Base-by-base conservation (phyloP, 1,140 invertebrate genomes). In the Sitophilus oryzae region DNA sequence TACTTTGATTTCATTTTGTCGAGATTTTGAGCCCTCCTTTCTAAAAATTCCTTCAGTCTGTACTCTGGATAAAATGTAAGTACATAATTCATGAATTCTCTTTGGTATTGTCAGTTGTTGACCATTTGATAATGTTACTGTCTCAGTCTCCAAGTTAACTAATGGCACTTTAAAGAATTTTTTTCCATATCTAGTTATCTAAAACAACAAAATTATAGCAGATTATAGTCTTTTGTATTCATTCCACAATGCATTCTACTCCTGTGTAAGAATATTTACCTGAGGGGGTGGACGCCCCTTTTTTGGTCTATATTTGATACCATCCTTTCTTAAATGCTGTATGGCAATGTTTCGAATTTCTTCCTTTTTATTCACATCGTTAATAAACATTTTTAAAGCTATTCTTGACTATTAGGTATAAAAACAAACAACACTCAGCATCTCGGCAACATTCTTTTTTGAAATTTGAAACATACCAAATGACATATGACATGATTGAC, bases 1-100 rank as follows among this genome's bases (percentile, higher is more conserved):
- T 77, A 88, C 83, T 70, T 84, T 84, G 11, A 92, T 79, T 70
- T 92, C 87, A 65, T 82, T 84, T 70, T 91, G 88, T 59, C 89
- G 78, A 40, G 77, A 76, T 54, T 88, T 80, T 10, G 88, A 89
- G 2, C 89, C 89, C 56, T 87, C 86, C 74, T 91, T 92, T 21
- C 91, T 76, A 66, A 93, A 93, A 35, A 93, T 71, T 2, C 91
- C 91, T 69, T 91, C 89, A 19, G 82, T 79, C 25, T 80, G 77
- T 21, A 85, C 75, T 70, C 86, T 78, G 20, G 79, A 71, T 40
- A 82, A 71, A 47, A 92, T 77, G 64, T 82, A 79, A 16, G 78
- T 73, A 60, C 84, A 82, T 58, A 86, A 80, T 66, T 89, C 81
- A 58, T 81, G 79, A 1, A 93, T 77, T 68, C 91, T 83, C 60